phyloP scores from a whole-genome alignment of 2,797 vertebrate species.

The Smutsia temminckii region DNA sequence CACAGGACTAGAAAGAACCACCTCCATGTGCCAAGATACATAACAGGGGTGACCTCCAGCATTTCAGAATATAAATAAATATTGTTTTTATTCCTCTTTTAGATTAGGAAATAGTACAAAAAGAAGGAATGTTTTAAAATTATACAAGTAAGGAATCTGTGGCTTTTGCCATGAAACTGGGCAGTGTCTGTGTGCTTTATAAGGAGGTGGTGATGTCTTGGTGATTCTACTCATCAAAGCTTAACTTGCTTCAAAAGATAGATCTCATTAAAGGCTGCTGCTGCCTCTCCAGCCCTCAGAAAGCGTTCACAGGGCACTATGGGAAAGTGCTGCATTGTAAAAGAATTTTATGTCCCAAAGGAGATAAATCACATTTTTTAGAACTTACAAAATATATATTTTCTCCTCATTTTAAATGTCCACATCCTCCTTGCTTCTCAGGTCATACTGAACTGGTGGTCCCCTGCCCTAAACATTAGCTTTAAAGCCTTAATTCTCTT shows the following conservation, averaged over 20 bases:
- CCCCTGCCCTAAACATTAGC: background rate
- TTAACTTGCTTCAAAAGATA: background rate
- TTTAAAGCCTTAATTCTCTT: background rate
- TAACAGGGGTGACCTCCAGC: background rate
- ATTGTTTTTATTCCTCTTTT: background rate
- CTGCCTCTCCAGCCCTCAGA: background rate
- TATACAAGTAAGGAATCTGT: background rate
- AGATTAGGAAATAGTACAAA: background rate
- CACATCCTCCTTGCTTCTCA: background rate
- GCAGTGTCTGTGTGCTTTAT: background rate
- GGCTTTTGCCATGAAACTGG: background rate
- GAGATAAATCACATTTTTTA: constrained; percentile 44
- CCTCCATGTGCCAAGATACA: background rate
- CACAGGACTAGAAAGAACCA: background rate
- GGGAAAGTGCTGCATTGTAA: background rate
- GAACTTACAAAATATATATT: background rate
- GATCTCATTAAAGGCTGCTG: background rate
- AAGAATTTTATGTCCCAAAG: background rate
- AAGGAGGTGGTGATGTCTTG: background rate
- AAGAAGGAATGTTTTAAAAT: background rate
- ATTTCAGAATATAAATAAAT: background rate
- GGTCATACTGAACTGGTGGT: background rate
- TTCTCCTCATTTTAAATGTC: background rate
- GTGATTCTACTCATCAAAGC: background rate
- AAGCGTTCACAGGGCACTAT: background rate